Evolutionary conservation across 2,797 vertebrate species (phyloP), one percentile per base, ranked within the genome.

Genomic region (Enteromius radiatus): DNA sequence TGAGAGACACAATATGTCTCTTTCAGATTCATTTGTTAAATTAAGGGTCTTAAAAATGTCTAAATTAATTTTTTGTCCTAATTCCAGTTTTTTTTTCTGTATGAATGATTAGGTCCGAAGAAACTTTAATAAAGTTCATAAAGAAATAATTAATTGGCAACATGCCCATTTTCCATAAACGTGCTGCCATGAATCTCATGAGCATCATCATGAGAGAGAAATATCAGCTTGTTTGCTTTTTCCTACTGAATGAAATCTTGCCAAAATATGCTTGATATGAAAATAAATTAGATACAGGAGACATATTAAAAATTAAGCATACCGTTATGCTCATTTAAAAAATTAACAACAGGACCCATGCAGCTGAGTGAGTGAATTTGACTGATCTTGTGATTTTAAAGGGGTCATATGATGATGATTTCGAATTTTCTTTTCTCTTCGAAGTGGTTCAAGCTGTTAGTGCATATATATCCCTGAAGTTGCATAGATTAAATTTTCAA

Each of bases 131-230:
- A 75, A 75, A 76, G 78, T 74, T 84, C 63, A 56, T 83, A 79
- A 80, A 87, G 21, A 76, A 83, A 65, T 84, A 86, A 85, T 85
- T 86, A 84, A 87, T 69, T 83, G 82, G 78, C 74, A 52, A 28
- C 3, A 12, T 52, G 74, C 87, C 77, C 43, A 56, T 59, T 76
- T 54, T 77, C 68, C 38, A 73, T 36, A 61, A 68, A 82, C 76
- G 61, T 59, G 82, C 45, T 78, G 33, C 81, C 80, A 79, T 68
- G 69, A 82, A 80, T 84, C 56, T n/a, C n/a, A n/a, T n/a, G n/a
- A n/a, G n/a, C n/a, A n/a, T n/a, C n/a, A n/a, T n/a, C n/a, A n/a
- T n/a, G n/a, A n/a, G n/a, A n/a, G n/a, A n/a, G n/a, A n/a, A n/a
- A n/a, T n/a, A n/a, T n/a, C n/a, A n/a, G n/a, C n/a, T n/a, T n/a